A percentile compares a stretch with the other conserved stretches of the same genome.
Conservation (phyloP, 1,140 invertebrate genomes). For the Pachyrhynchus sulphureomaculatus region DNA sequence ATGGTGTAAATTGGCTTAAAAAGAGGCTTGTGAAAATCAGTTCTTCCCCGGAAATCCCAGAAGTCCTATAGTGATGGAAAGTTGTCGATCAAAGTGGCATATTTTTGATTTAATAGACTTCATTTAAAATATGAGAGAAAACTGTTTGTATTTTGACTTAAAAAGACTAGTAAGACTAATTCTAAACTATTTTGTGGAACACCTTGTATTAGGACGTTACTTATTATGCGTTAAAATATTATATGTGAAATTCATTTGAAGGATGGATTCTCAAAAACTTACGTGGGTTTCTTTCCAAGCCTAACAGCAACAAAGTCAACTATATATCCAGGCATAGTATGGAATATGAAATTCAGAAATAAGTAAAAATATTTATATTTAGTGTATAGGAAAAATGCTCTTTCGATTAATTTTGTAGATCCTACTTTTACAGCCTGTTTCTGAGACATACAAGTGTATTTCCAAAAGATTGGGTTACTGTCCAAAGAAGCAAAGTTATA, state of each 20-base stretch:
- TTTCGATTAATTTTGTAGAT: conserved; percentile 52
- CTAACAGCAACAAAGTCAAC: conserved; percentile 53
- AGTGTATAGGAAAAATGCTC: conserved; percentile 58
- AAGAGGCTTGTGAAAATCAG: conserved; percentile 54
- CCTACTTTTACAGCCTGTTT: conserved; percentile 6
- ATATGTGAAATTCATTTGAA: too few species aligned
- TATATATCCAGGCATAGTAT: conserved; percentile 61
- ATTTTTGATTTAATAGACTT: too few species aligned
- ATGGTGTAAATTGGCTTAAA: not conserved
- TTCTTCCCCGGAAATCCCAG: conserved; percentile 5
- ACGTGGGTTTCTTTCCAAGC: conserved; percentile 2
- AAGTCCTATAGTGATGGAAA: not conserved
- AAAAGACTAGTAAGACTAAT: too few species aligned
- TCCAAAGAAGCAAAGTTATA: conserved; percentile 70
- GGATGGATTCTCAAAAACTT: too few species aligned
- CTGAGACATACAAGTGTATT: conserved; percentile 49
- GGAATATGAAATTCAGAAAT: conserved; percentile 56
- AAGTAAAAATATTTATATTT: conserved; percentile 55
- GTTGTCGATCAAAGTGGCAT: too few species aligned
- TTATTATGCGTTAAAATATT: too few species aligned
- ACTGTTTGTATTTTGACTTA: too few species aligned
- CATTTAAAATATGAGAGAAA: too few species aligned
- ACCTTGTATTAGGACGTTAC: too few species aligned
- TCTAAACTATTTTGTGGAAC: too few species aligned
- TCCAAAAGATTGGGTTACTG: conserved; percentile 68